These are phyloP conservation scores for Porites lutea DNA, from an alignment of 64 coral and sea anemone genomes.

Conservation along the genomic window DNA sequence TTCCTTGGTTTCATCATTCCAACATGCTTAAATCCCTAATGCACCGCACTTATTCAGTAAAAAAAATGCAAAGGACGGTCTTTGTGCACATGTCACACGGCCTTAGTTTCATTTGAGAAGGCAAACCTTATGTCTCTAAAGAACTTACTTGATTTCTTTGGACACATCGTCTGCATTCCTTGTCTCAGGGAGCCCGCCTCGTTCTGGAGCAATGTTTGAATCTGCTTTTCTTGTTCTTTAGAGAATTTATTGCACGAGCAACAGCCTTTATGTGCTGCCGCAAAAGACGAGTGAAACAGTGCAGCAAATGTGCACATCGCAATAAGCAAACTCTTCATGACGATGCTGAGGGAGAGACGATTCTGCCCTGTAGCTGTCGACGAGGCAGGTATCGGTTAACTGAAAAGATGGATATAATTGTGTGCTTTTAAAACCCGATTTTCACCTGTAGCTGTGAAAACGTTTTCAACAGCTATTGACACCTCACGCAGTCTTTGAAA, in stretches of 20 bases:
- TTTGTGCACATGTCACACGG: too few species aligned
- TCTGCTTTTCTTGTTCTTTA: not conserved
- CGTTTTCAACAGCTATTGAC: constrained; percentile 17
- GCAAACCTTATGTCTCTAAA: not conserved
- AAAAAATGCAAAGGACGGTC: too few species aligned
- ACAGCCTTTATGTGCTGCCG: not conserved
- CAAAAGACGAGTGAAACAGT: not conserved
- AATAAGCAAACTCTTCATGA: not conserved
- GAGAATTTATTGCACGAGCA: constrained; percentile 5
- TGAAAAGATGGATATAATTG: not conserved
- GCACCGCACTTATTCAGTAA: too few species aligned
- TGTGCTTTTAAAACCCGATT: constrained; percentile 14
- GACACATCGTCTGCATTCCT: constrained; percentile 53
- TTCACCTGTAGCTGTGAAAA: constrained; percentile 1
- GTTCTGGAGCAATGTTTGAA: not conserved
- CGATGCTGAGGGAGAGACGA: not conserved
- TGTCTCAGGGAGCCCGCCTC: not conserved
- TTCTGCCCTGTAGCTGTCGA: not conserved
- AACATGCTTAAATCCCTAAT: too few species aligned
- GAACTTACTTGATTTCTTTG: constrained; percentile 17
- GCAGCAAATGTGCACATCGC: not conserved
- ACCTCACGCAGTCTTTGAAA: not conserved
- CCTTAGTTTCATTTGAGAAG: not conserved
- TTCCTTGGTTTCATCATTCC: too few species aligned
- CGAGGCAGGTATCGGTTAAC: constrained; percentile 11